Percentiles rank a stretch among this genome's conserved stretches.
These are phyloP conservation scores for Lissonota sp. DNA, from an alignment of 2,888 invertebrate genomes.

Conservation along the genomic window DNA sequence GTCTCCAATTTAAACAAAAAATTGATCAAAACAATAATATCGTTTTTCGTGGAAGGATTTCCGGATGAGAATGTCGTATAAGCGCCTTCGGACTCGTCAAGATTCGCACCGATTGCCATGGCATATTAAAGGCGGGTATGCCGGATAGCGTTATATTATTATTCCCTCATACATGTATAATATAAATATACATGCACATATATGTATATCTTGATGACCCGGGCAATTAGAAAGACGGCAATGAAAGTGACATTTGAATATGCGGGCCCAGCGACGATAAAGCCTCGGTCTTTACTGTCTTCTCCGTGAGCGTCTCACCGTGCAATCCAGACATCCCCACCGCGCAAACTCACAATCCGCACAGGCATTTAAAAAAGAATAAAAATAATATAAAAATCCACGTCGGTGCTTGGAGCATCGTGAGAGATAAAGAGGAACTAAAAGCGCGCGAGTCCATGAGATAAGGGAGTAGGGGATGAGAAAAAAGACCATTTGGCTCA, in stretches of 20 bases:
- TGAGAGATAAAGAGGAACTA: slow-evolving; percentile 40
- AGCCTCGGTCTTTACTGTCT: slow-evolving; percentile 76
- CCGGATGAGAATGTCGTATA: background rate
- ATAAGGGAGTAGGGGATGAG: background rate
- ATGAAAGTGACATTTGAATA: slow-evolving; percentile 81
- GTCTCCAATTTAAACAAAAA: background rate
- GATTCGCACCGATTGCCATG: background rate
- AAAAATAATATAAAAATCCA: background rate
- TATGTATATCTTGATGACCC: slow-evolving; percentile 75
- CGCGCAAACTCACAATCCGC: too few species aligned
- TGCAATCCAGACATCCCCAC: slow-evolving; percentile 28
- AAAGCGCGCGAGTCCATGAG: slow-evolving; percentile 32
- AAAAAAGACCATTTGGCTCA: slow-evolving; percentile 69
- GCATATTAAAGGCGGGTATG: slow-evolving; percentile 23
- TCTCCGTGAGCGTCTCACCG: slow-evolving; percentile 46
- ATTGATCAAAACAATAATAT: background rate
- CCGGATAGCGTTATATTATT: slow-evolving; percentile 46
- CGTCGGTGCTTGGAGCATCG: background rate
- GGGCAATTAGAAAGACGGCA: slow-evolving; percentile 82
- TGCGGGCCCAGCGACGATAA: slow-evolving; percentile 78
- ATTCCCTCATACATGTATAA: slow-evolving; percentile 37
- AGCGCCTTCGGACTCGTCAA: background rate
- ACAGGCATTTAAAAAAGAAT: too few species aligned
- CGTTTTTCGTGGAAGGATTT: background rate
- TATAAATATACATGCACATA: background rate